Base-by-base conservation (phyloP, 2,888 invertebrate genomes). In the Nymphalis c-album region DNA sequence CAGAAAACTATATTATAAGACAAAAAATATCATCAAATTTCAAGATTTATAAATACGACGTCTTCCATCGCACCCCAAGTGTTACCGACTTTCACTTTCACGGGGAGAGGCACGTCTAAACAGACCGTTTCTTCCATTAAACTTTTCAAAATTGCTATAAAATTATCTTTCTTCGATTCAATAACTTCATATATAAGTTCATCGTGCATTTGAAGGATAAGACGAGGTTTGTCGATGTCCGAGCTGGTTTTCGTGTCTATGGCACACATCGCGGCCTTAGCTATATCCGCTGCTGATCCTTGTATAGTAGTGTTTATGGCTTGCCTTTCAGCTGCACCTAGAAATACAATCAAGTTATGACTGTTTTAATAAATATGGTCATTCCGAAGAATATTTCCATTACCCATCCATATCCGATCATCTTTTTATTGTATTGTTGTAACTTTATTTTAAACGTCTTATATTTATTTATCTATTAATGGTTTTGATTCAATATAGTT, bases 251-350 rank as follows among this genome's bases (percentile, higher is more conserved):
- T 92, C 16, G 90, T 85, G 75, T 98, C 95, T 77, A 98, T 94
- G 60, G 93, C 91, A 40, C 97, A 93, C 95, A 99, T 97, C 0
- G 98, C 98, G 67, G 93, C 94, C 87, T 99, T 99, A 0, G 97
- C 96, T 57, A 99, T 95, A 87, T 99, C 99, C 0, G 99, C 98
- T 0, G 99, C 99, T 0, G 99, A 98, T 0, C 99, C 99, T 90
- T 99, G 99, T 63, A 99, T 96, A 17, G 95, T 96, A 2, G 98
- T 97, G 85, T 99, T 99, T 0, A 99, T 94, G 17, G 98, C 98
- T 93, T 99, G 98, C n/a, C 99, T 94, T 87, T 98, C 98, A 0
- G 98, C 97, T 91, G 97, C 95, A 77, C 93, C 96, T 96, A 78
- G 7, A 45, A 67, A 64, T 18, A 53, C 6, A 31, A 31, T 31